phyloP scores from a whole-genome alignment of 1,140 invertebrate species.

The Plodia interpunctella region DNA sequence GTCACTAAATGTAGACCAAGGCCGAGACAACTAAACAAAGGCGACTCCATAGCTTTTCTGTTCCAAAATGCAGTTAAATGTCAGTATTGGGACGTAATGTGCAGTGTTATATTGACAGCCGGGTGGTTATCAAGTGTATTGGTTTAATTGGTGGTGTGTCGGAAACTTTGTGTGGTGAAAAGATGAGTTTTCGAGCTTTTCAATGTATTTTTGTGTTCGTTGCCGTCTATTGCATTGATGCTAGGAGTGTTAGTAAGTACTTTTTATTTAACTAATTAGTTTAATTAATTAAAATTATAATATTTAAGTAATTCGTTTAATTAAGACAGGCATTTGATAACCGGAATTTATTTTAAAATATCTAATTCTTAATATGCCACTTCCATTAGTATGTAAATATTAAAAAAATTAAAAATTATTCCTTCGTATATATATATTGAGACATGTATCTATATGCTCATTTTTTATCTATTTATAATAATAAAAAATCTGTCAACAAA shows the following conservation, averaged over 20 bases:
- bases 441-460: too few species aligned
- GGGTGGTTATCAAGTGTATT: conserved; percentile 2
- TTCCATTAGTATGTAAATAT: too few species aligned
- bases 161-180: not conserved
- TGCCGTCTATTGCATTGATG: conserved; percentile 24
- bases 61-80: conserved; percentile 2
- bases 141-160: not conserved
- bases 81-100: not conserved
- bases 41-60: not conserved
- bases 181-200: conserved; percentile 9
- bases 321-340: too few species aligned
- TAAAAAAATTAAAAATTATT: too few species aligned
- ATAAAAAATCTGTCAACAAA: too few species aligned
- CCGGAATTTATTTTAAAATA: too few species aligned
- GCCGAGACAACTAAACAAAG: not conserved
- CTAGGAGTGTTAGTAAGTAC: conserved; percentile 26
- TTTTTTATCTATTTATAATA: too few species aligned
- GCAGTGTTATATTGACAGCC: not conserved
- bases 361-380: too few species aligned
- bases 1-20: not conserved
- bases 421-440: too few species aligned
- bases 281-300: not conserved
- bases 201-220: conserved; percentile 14
- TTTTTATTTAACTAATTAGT: not conserved
- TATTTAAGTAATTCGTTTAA: too few species aligned